Evolutionary conservation across 2,888 invertebrate species (phyloP).

Genomic region (Cataglyphis cursor): DNA sequence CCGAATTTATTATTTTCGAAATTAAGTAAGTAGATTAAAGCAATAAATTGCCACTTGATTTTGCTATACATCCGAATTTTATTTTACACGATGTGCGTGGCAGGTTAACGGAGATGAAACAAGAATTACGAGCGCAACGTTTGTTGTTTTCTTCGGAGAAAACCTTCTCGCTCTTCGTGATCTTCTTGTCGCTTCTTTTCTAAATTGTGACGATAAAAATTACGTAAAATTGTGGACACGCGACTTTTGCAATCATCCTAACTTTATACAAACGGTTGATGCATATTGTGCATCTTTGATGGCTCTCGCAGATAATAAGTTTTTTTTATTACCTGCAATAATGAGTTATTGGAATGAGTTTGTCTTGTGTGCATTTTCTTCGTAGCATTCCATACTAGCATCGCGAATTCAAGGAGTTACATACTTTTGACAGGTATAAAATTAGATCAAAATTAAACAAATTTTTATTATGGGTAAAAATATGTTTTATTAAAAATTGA

Average conservation of each 20-base stretch:
- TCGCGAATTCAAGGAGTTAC: conserved; percentile 1
- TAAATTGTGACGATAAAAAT: conserved; percentile 30
- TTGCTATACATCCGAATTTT: neutral
- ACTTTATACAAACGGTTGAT: conserved; percentile 27
- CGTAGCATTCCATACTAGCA: conserved; percentile 15
- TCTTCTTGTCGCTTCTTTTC: neutral
- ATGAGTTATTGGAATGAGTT: neutral
- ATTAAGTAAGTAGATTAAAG: neutral
- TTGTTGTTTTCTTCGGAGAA: neutral
- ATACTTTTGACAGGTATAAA: too few species aligned
- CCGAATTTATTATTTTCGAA: neutral
- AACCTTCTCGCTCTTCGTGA: conserved; percentile 11
- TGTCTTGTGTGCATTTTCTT: conserved; percentile 3
- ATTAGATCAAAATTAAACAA: too few species aligned
- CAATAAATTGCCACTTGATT: neutral
- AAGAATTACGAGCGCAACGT: conserved; percentile 31
- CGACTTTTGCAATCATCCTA: conserved; percentile 14
- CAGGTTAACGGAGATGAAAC: neutral
- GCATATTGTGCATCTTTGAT: conserved; percentile 16
- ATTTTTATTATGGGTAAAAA: too few species aligned
- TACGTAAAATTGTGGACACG: conserved; percentile 2
- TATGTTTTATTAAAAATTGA: too few species aligned
- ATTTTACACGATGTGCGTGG: neutral
- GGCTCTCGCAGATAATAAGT: conserved; percentile 22
- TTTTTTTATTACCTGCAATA: conserved; percentile 54